Conservation (phyloP, 1,140 invertebrate species). For the Philotrypesis tridentata region DNA sequence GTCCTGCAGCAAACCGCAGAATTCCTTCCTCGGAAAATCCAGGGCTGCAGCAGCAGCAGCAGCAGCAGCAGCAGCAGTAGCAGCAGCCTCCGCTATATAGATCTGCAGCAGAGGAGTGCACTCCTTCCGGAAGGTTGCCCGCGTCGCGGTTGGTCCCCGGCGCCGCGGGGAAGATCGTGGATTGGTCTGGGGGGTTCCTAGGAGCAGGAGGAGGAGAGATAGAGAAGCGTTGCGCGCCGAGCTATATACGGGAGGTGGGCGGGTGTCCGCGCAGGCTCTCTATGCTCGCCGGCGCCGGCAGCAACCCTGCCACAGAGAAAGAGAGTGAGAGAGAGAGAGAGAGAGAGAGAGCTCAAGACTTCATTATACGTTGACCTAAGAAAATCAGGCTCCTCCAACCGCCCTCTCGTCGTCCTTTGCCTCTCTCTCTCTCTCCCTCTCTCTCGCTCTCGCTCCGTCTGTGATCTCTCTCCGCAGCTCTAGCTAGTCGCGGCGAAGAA, state of each 20-base stretch:
- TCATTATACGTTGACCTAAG: constrained; percentile 75
- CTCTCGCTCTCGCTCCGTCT: constrained; percentile 37
- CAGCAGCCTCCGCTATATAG: neutral
- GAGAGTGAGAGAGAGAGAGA: constrained; percentile 35
- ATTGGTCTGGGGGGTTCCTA: constrained; percentile 61
- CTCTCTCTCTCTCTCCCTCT: constrained; percentile 38
- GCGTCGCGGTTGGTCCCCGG: constrained; percentile 55
- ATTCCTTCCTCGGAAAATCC: neutral
- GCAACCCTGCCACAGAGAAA: constrained; percentile 41
- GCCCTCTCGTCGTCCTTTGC: constrained; percentile 47
- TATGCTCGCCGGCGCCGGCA: constrained; percentile 48
- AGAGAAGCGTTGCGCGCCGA: neutral
- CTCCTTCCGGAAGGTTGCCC: constrained; percentile 46
- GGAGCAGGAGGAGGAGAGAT: constrained; percentile 31
- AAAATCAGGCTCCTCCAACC: constrained; percentile 70
- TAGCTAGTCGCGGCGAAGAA: constrained; percentile 49
- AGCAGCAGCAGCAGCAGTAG: neutral
- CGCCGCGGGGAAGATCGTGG: constrained; percentile 52
- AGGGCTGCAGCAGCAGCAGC: neutral
- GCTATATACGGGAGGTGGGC: constrained; percentile 10
- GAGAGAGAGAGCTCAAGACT: constrained; percentile 54
- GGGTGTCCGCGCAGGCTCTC: neutral
- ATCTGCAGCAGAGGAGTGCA: neutral
- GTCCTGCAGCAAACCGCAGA: neutral
- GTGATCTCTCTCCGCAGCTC: too few species aligned